Base-by-base conservation (phyloP, 2,797 vertebrate species). In the Hydrolagus colliei region DNA sequence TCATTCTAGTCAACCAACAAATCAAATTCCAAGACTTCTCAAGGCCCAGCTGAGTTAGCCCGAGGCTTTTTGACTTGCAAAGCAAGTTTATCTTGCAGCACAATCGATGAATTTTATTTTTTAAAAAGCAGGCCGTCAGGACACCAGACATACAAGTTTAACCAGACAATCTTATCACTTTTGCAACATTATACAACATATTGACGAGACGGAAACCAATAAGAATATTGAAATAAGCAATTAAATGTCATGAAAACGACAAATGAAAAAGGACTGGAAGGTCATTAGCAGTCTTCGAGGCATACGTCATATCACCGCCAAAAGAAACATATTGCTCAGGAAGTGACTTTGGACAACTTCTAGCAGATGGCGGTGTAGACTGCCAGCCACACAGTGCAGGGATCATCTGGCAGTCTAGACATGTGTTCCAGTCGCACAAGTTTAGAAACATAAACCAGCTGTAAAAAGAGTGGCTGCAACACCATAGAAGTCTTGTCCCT, bases 301-400 rank as follows among this genome's bases (percentile, higher is more conserved):
- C 35, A 52, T 14, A 18, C 1, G 35, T 16, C 35, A 13, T 20
- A 18, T 18, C 22, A 11, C 4, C 32, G 11, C 32, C 65, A 84
- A 12, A 80, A 84, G 9, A 52, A 52, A 52, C 41, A 52, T 52
- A 32, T 84, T 68, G 16, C 65, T 71, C 14, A 71, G 27, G 63
- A 68, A 82, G 65, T 18, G 68, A 84, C 27, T 68, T 82, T 82
- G 35, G 79, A 84, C 16, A 41, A 18, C 27, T 84, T 84, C 79
- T 84, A 35, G 32, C 32, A 84, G 79, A 32, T 68, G 18, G 65
- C 2, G 65, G 41, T 18, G 68, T 63, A 35, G 63, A 35, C 22
- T 82, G 63, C 65, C 79, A 68, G 65, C 14, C 79, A 84, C 3
- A 2, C 65, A n/a, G 5, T 32, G 63, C 14, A 14, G 35, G 32